phyloP scores from a whole-genome alignment of 1,140 invertebrate species.

The Drosophila fuyamai region DNA sequence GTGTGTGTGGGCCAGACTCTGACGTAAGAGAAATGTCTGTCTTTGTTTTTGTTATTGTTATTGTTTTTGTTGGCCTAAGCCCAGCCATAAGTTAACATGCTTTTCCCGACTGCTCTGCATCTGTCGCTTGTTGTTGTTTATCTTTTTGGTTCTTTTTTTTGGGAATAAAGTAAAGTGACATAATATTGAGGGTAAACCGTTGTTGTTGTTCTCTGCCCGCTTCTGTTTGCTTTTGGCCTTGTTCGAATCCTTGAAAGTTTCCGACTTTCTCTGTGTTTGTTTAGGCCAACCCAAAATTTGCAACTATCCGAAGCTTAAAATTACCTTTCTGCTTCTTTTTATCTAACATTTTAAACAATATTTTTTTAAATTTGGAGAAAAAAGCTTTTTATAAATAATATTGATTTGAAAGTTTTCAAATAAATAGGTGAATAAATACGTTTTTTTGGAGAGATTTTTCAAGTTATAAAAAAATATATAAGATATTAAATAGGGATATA shows the following conservation, averaged over 20 bases:
- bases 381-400: too few relatives aligned
- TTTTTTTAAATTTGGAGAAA: neutral
- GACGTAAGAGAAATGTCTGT: constrained; percentile 61
- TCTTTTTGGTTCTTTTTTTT: constrained; percentile 26
- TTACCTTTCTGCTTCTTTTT: neutral
- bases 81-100: constrained; percentile 45
- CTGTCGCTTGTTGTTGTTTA: constrained; percentile 53
- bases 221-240: constrained; percentile 37
- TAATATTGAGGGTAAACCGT: constrained; percentile 42
- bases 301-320: neutral
- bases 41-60: constrained; percentile 22
- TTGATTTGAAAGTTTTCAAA: too few relatives aligned
- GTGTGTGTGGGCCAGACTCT: constrained; percentile 36
- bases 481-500: neutral
- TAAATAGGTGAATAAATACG: too few relatives aligned
- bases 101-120: constrained; percentile 36
- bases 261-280: constrained; percentile 25
- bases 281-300: constrained; percentile 4
- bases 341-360: neutral
- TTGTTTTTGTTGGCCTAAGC: constrained; percentile 51
- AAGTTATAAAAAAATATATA: too few relatives aligned
- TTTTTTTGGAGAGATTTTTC: too few relatives aligned
- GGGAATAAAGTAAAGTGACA: constrained; percentile 50
- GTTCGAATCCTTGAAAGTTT: constrained; percentile 39
- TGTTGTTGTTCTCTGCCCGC: constrained; percentile 20